These are phyloP conservation scores for Galerucella pusilla DNA, from an alignment of 2,888 invertebrate species.

Conservation along the genomic window DNA sequence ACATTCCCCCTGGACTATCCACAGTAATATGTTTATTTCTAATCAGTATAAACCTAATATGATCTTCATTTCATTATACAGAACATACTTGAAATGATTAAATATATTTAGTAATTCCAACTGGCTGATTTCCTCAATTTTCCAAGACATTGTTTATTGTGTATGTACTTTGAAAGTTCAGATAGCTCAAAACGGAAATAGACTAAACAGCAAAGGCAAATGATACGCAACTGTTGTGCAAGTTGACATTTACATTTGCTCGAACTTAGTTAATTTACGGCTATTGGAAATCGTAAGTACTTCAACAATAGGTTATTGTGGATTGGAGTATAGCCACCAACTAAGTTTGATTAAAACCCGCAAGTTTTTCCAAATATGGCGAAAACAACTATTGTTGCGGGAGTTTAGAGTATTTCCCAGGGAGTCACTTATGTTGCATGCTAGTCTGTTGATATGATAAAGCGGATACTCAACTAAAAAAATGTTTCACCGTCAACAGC, in stretches of 20 bases:
- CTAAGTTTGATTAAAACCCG: conserved; percentile 37
- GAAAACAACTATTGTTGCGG: no score
- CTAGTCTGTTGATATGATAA: no score
- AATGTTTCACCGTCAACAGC: neutral
- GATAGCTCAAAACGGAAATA: conserved; percentile 7
- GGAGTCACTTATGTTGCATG: no score
- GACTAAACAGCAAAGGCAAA: neutral
- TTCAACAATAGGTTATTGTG: conserved; percentile 39
- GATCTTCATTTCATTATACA: no score
- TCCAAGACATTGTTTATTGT: neutral
- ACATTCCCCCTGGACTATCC: no score
- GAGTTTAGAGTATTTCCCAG: no score
- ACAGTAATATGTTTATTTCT: no score
- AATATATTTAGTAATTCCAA: neutral
- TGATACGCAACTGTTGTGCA: conserved; percentile 33
- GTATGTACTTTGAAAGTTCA: conserved; percentile 8
- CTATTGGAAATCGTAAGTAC: conserved; percentile 42
- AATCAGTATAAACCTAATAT: no score
- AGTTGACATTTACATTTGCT: conserved; percentile 40
- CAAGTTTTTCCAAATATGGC: no score
- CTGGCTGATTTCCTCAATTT: neutral
- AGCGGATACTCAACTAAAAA: no score
- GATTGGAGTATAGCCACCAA: conserved; percentile 23
- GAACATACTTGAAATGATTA: neutral
- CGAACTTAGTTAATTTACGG: conserved; percentile 43